Percentiles rank a stretch among this genome's conserved stretches.
Conservation (phyloP, 2,888 invertebrate species). For the Melangyna quadrimaculata region DNA sequence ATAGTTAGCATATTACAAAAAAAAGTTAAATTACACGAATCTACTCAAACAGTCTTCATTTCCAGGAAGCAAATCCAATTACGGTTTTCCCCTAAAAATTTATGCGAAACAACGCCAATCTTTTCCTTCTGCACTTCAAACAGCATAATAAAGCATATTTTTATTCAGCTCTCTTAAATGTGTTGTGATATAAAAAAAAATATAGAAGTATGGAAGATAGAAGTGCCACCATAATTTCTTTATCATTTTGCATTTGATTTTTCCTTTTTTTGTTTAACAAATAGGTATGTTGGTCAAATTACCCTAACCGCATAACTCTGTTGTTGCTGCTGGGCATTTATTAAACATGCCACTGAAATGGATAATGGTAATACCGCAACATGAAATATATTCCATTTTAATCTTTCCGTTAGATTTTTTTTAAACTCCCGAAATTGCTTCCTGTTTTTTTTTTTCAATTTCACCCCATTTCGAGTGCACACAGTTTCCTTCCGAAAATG, state of each 20-base stretch:
- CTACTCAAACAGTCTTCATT: slow-evolving; percentile 18
- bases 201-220: not conserved
- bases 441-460: slow-evolving; percentile 55
- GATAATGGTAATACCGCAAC: slow-evolving; percentile 33
- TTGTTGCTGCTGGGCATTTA: slow-evolving; percentile 9
- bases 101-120: slow-evolving; percentile 17
- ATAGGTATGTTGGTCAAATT: slow-evolving; percentile 34
- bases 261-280: slow-evolving; percentile 4
- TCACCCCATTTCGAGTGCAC: slow-evolving; percentile 32
- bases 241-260: slow-evolving; percentile 13
- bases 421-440: slow-evolving; percentile 40
- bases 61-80: slow-evolving; percentile 23
- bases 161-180: slow-evolving; percentile 20
- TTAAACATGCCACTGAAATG: slow-evolving; percentile 28
- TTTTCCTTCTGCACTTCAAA: not conserved
- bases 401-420: slow-evolving; percentile 46
- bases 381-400: slow-evolving; percentile 40
- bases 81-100: not conserved
- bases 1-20: not conserved
- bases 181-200: not conserved
- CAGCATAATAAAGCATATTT: slow-evolving; percentile 20
- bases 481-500: slow-evolving; percentile 54
- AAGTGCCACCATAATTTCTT: slow-evolving; percentile 27
- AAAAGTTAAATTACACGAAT: not conserved
- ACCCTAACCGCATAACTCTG: slow-evolving; percentile 23